Conservation (phyloP, 2,888 invertebrate genomes). For the Chironomus riparius region DNA sequence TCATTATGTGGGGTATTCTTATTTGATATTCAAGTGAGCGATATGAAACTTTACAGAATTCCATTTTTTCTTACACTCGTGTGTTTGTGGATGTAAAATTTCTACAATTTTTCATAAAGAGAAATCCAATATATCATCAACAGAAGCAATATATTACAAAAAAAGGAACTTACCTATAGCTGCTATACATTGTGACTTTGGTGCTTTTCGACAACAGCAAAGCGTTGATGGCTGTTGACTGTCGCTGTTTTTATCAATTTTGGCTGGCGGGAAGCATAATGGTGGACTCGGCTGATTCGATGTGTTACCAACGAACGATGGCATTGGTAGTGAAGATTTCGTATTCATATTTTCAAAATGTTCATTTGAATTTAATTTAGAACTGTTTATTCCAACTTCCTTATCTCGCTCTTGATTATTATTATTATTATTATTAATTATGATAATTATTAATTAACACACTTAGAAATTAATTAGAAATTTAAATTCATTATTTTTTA, state of each 20-base stretch:
- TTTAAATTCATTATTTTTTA: too few relatives aligned
- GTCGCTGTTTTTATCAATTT: slow-evolving; percentile 27
- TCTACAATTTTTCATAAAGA: too few relatives aligned
- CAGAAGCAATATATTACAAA: background rate
- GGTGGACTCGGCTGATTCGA: slow-evolving; percentile 32
- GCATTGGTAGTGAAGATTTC: slow-evolving; percentile 38
- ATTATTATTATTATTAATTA: too few relatives aligned
- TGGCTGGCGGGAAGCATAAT: slow-evolving; percentile 34
- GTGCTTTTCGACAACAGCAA: slow-evolving; percentile 42
- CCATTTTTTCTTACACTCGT: background rate
- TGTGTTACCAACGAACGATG: slow-evolving; percentile 35
- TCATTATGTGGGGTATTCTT: background rate
- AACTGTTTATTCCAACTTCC: background rate
- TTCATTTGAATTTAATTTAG: background rate
- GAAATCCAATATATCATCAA: too few relatives aligned
- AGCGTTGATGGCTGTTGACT: slow-evolving; percentile 29
- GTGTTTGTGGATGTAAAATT: too few relatives aligned
- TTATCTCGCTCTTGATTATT: too few relatives aligned
- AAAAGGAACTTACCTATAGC: slow-evolving; percentile 38
- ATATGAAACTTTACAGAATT: background rate
- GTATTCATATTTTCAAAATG: slow-evolving; percentile 32
- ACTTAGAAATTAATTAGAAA: too few relatives aligned
- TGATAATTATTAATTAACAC: too few relatives aligned
- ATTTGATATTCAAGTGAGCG: background rate
- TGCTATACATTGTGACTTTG: slow-evolving; percentile 43